These are phyloP conservation scores for Ellobium chinense DNA, from an alignment of 2,888 invertebrate genomes.

Conservation along the genomic window DNA sequence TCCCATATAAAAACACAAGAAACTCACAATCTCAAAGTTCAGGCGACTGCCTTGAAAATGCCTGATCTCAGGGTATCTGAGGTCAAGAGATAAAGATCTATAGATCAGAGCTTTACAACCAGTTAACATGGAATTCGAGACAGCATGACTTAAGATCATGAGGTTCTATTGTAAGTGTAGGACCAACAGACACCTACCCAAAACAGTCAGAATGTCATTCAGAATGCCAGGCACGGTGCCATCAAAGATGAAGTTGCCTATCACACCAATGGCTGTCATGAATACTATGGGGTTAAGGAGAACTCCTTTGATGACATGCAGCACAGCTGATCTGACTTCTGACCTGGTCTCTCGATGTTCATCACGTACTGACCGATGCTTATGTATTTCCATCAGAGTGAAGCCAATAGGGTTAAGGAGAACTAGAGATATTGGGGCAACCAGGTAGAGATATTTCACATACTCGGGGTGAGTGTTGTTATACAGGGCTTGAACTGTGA, in stretches of 20 bases:
- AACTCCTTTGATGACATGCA: slow-evolving; percentile 80
- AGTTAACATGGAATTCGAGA: neutral
- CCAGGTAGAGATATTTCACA: slow-evolving; percentile 92
- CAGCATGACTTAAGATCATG: neutral
- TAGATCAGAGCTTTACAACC: too few species aligned
- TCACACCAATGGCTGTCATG: slow-evolving; percentile 94
- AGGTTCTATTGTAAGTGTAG: too few species aligned
- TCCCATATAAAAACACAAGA: too few species aligned
- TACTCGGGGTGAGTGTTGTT: slow-evolving; percentile 92
- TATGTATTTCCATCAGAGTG: slow-evolving; percentile 89
- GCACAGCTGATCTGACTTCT: slow-evolving; percentile 39
- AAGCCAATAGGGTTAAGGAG: slow-evolving; percentile 95
- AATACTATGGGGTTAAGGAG: slow-evolving; percentile 92
- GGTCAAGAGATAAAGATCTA: too few species aligned
- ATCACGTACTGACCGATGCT: slow-evolving; percentile 19
- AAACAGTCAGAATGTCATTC: slow-evolving; percentile 84
- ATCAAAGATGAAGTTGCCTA: slow-evolving; percentile 89
- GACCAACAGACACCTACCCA: slow-evolving; percentile 84
- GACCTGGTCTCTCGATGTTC: neutral
- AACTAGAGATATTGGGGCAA: slow-evolving; percentile 95
- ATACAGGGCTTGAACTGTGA: slow-evolving; percentile 86
- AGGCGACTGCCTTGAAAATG: too few species aligned
- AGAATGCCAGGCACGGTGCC: slow-evolving; percentile 88
- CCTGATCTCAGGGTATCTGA: too few species aligned
- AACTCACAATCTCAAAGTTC: too few species aligned